Base-by-base conservation (phyloP, 37 sponge, comb jelly and placozoan genomes). In the Chondrilla cf. caribensis region DNA sequence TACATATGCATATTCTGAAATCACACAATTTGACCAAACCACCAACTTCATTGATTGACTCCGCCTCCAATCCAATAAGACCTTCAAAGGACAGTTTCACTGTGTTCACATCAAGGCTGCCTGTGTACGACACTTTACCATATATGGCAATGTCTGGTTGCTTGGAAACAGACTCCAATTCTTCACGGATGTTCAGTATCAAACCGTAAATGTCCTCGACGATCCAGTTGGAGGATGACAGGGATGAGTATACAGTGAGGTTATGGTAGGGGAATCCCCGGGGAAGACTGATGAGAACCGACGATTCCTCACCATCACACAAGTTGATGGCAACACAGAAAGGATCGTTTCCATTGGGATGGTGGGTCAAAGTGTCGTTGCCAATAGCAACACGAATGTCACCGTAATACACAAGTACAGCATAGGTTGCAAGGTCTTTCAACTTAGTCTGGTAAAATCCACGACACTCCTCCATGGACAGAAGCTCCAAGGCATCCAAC, bases 241-340 rank as follows among this genome's bases (percentile, higher is more conserved):
- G 33, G 14, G 1, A 8, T 17, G 17, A 3, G 35, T 33, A 29
- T 67, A 33, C 68, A 31, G 35, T n/a, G 29, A 67, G 35, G 17
- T 67, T 17, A 33, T 67, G 35, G 7, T 31, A 3, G 31, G 35
- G 11, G 35, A 67, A 29, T 7, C 7, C 68, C 35, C 35, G 1
- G 26, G 68, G 68, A 2, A 67, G 68, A 33, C 68, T 67, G 68
- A 67, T 67, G 68, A 33, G 35, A 28, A 67, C 68, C 17, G 68
- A 33, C 1, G 68, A 67, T 29, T 9, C 32, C 1, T 1, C 35
- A 3, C 68, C 68, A 3, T 67, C 68, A 29, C 68, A 67, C 68
- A 67, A 67, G 35, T 67, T 67, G 33, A 67, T 33, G 68, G 68
- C 68, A 8, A 67, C 68, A 67, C 68, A 67, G 35, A 67, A 29